Evolutionary conservation across 1,140 invertebrate genomes (phyloP), one percentile per base, ranked within the genome.

Genomic region (Lucilia sericata): DNA sequence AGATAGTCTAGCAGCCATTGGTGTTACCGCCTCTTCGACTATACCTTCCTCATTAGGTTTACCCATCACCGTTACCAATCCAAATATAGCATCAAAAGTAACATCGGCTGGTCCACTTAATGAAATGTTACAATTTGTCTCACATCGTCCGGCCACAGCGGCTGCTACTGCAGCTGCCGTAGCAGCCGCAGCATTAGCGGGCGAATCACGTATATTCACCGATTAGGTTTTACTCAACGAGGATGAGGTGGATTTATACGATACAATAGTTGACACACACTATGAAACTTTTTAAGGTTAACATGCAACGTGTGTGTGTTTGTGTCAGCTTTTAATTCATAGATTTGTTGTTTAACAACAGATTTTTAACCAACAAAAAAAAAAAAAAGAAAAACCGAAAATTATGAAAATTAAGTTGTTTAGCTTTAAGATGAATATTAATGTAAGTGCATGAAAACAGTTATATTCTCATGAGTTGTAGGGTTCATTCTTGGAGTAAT

Each of bases 11-110:
- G 93, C 93, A 25, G 91, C 93, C 74, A 93, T 94, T 85, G 91
- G 94, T 84, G 91, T 93, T 60, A 88, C 92, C 76, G 91, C 93
- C 82, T 84, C 87, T 86, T 85, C 87, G 36, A 92, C 92, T 12
- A 91, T 94, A 74, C 92, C 93, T 60, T 92, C 94, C 0, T 94
- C 94, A 1, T 88, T 95, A 0, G 94, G 95, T 86, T 86, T 95
- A 81, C 94, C 95, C 14, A 94, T 95, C 8, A 94, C 94, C 0
- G 94, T 95, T 0, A 94, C 94, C 0, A 94, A 95, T 91, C 94
- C 94, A 10, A 92, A 91, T 34, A 94, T 95, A 85, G 93, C 94
- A 1, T 91, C 92, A 3, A 92, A 91, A 85, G 85, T 65, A 83
- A 82, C 84, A 21, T 82, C 51, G 51, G 76, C 60, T 74, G 49